Percentiles rank a stretch among this genome's conserved stretches.
Evolutionary conservation across 2,113 vertebrate genomes (phyloP).

Genomic region (Acanthisitta chloris): DNA sequence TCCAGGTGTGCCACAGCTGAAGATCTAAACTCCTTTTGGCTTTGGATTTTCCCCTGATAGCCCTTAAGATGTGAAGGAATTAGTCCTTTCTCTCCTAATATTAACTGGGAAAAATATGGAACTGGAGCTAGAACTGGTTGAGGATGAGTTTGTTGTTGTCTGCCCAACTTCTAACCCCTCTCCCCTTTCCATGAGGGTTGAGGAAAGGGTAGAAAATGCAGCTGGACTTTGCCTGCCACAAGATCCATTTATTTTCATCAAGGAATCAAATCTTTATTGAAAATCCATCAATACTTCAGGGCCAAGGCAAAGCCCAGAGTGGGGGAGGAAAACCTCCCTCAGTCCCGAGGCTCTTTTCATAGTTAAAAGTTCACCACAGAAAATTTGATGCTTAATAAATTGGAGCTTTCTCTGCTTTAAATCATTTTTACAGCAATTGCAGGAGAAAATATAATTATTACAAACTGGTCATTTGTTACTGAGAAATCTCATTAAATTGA

Average conservation of each 20-base stretch:
- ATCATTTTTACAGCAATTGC: conserved; percentile 67
- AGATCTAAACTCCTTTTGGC: background rate
- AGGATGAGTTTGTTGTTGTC: background rate
- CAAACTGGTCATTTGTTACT: conserved; percentile 78
- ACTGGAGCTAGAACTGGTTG: background rate
- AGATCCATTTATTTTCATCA: conserved; percentile 54
- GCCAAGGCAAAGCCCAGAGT: conserved; percentile 32
- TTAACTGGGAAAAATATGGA: background rate
- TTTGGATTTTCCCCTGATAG: background rate
- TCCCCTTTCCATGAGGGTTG: background rate
- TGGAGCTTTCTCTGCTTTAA: conserved; percentile 70
- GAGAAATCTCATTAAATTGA: conserved; percentile 76
- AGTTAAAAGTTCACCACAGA: conserved; percentile 67
- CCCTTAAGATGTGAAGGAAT: background rate
- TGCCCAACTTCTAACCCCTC: background rate
- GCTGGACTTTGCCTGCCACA: background rate
- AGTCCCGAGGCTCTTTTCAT: background rate
- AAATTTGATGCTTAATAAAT: conserved; percentile 80
- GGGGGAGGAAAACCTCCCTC: conserved; percentile 33
- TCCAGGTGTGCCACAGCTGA: background rate
- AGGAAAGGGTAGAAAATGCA: background rate
- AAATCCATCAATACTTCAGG: conserved; percentile 57
- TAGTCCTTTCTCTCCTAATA: background rate
- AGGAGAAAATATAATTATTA: conserved; percentile 79
- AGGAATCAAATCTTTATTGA: conserved; percentile 40